Conservation (phyloP, 2,797 vertebrate genomes). For the Megaceryle alcyon region DNA sequence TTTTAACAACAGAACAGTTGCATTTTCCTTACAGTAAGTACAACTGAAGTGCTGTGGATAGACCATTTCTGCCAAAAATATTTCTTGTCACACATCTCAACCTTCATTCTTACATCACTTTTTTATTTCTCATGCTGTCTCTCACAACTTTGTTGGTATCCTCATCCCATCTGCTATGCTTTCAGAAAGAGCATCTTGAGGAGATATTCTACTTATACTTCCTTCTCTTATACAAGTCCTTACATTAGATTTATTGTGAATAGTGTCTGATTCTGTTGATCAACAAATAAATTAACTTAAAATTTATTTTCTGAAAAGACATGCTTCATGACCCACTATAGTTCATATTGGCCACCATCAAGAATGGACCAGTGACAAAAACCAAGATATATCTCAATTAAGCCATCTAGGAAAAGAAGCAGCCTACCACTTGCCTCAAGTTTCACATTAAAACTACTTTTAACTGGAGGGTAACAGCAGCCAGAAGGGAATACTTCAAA, state of each 20-base stretch:
- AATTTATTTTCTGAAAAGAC: neutral
- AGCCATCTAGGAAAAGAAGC: neutral
- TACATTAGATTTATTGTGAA: neutral
- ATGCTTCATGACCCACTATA: neutral
- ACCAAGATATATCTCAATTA: neutral
- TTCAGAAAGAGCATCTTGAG: neutral
- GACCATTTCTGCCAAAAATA: neutral
- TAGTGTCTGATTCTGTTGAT: neutral
- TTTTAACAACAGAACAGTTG: neutral
- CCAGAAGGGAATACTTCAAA: neutral
- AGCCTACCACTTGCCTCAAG: neutral
- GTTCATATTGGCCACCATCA: neutral
- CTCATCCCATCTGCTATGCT: neutral
- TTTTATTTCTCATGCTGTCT: neutral
- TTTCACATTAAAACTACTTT: neutral
- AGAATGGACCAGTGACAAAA: neutral
- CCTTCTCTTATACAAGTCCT: neutral
- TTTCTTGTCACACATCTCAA: neutral
- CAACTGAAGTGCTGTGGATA: neutral
- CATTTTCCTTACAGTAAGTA: neutral
- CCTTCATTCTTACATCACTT: neutral
- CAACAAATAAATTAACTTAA: neutral
- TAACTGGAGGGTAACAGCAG: neutral
- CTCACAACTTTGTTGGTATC: neutral
- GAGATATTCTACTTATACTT: neutral